Percentiles rank a stretch among this genome's conserved stretches.
These are phyloP conservation scores for Piprites chloris DNA, from an alignment of 2,113 vertebrate species.

Conservation along the genomic window DNA sequence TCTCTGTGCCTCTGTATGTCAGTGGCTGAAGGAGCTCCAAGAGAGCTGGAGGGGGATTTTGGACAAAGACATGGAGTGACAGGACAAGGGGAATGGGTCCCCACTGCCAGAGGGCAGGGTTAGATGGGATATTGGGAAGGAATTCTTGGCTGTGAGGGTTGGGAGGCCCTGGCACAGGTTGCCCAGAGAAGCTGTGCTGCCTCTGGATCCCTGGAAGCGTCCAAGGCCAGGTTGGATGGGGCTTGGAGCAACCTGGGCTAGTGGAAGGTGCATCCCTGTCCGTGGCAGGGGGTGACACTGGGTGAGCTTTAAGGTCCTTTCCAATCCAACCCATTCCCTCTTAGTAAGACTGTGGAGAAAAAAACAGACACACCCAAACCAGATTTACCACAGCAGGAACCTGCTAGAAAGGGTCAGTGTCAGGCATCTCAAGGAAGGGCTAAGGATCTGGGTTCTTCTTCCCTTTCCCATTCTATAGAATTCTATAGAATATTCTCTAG, in stretches of 20 bases:
- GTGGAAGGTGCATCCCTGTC: background rate
- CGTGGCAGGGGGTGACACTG: background rate
- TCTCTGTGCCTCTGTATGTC: background rate
- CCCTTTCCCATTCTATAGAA: too few relatives aligned
- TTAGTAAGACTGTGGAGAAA: background rate
- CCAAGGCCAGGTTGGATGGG: fast-evolving
- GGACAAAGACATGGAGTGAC: background rate
- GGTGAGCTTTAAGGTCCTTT: background rate
- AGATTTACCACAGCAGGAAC: background rate
- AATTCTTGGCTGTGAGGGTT: fast-evolving
- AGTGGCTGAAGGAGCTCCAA: background rate
- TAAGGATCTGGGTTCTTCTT: background rate
- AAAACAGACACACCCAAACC: background rate
- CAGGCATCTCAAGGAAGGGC: background rate
- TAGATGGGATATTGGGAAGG: background rate
- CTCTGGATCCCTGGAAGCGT: background rate
- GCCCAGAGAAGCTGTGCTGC: background rate
- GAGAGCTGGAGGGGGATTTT: background rate
- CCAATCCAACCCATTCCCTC: background rate
- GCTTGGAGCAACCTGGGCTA: fast-evolving
- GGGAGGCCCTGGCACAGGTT: background rate
- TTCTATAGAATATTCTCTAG: background rate
- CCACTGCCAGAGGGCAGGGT: background rate
- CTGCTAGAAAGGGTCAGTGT: background rate
- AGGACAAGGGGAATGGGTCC: background rate